These are phyloP conservation scores for Megalops cyprinoides DNA, from an alignment of 2,797 vertebrate species.

Conservation along the genomic window DNA sequence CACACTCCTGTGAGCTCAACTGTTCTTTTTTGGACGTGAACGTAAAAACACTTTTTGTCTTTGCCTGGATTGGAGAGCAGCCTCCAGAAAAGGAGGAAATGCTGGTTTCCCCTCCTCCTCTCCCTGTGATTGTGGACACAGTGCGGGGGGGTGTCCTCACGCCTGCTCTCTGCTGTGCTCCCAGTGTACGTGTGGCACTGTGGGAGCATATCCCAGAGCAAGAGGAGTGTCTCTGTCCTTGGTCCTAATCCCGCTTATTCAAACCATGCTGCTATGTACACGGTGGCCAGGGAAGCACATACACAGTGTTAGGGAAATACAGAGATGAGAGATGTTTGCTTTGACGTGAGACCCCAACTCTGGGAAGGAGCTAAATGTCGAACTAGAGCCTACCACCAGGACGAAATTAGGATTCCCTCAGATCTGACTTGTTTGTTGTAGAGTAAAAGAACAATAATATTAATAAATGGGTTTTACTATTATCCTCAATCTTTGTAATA, in stretches of 20 bases:
- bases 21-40: too few relatives aligned
- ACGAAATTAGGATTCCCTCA: not conserved
- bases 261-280: not conserved
- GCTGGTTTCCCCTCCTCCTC: too few relatives aligned
- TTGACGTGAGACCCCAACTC: not conserved
- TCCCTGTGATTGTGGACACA: too few relatives aligned
- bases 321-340: not conserved
- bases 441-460: not conserved
- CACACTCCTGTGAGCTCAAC: too few relatives aligned
- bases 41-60: too few relatives aligned
- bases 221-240: constrained; percentile 26
- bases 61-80: too few relatives aligned
- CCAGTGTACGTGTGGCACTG: not conserved
- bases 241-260: constrained; percentile 12
- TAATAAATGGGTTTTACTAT: not conserved
- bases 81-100: too few relatives aligned
- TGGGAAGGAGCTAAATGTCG: not conserved
- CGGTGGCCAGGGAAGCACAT: not conserved
- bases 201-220: not conserved
- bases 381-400: too few relatives aligned
- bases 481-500: not conserved
- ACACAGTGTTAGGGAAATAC: not conserved
- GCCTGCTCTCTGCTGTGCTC: too few relatives aligned
- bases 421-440: not conserved
- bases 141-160: too few relatives aligned